Evolutionary conservation across 2,888 invertebrate species (phyloP), one percentile per base, ranked within the genome.

Genomic region (Sthenelais limicola): DNA sequence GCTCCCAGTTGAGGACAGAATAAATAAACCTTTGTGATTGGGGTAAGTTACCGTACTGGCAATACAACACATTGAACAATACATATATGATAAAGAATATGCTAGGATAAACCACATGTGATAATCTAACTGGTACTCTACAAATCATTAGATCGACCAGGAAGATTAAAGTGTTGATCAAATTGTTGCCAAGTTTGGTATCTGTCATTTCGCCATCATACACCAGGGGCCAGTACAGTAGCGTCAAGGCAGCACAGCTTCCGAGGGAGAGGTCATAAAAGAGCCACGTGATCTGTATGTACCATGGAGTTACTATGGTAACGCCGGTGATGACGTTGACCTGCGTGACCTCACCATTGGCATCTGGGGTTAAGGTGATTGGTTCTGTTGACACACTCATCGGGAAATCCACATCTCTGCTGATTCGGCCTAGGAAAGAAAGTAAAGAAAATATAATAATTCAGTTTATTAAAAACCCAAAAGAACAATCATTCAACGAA

Each of bases 381-480:
- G 67, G 67, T 28, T 67, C 67, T 18, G 67, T 47, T 7, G 47
- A 47, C 26, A 67, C 67, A 28, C 67, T 67, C 67, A 67, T 67
- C 15, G 67, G 67, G 38, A 67, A 67, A 21, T 67, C 67, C 28
- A 67, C 43, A 26, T 67, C 67, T 24, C 67, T 15, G 32, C 28
- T 26, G 54, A 54, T 54, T 30, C 54, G 30, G 32, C 54, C 54
- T 54, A n/a, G n/a, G n/a, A n/a, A n/a, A n/a, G n/a, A n/a, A n/a
- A n/a, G n/a, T n/a, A n/a, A n/a, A n/a, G n/a, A n/a, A n/a, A n/a
- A n/a, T n/a, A n/a, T n/a, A n/a, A n/a, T n/a, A n/a, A n/a, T n/a
- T n/a, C n/a, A n/a, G n/a, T n/a, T n/a, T n/a, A n/a, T n/a, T n/a
- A n/a, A n/a, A n/a, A n/a, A n/a, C n/a, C n/a, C n/a, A n/a, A n/a